Base-by-base conservation (phyloP, 1,140 invertebrate species). In the Drosophila neocordata region DNA sequence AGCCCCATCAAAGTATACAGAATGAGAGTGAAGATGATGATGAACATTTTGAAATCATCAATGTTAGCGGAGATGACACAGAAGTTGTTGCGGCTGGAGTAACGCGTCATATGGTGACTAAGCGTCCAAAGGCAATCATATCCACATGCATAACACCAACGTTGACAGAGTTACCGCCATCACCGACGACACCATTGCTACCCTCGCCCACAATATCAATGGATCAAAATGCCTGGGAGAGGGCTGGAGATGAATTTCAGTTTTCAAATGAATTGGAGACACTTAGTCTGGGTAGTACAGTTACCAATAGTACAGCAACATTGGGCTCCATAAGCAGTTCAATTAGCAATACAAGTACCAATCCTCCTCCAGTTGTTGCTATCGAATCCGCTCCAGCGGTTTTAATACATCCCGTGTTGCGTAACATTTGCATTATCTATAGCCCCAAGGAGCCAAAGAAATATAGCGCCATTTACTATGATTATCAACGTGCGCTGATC, bases 191-290 rank as follows among this genome's bases (percentile, higher is more conserved):
- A 48, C 83, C 79, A 35, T 44, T 8, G 1, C 62, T 88, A 73
- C 83, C 83, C 9, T 89, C 79, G 53, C 83, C 84, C 15, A 89
- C 83, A 38, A 69, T 73, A 41, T 90, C 77, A 20, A 90, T 89
- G 69, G 90, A 91, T 66, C 90, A 90, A 9, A 78, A 82, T 41
- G 89, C 89, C 37, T 91, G 90, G 90, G 90, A 91, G 62, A 89
- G 41, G n/a, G 41, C 90, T 35, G 90, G 91, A 59, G 80, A 82
- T 58, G 90, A 91, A 59, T 91, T 91, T 60, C 89, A 85, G 75
- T 91, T 85, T 44, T 69, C 83, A n/a, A 82, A 74, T 41, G 52
- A 35, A 22, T 68, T 38, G 1, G 69, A 83, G 12, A 79, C 82
- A 7, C 74, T 88, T 3, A 74, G 78, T 56, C 52, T 84, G 65